phyloP scores from a whole-genome alignment of 2,113 vertebrate species.

The Lipophrys pholis region DNA sequence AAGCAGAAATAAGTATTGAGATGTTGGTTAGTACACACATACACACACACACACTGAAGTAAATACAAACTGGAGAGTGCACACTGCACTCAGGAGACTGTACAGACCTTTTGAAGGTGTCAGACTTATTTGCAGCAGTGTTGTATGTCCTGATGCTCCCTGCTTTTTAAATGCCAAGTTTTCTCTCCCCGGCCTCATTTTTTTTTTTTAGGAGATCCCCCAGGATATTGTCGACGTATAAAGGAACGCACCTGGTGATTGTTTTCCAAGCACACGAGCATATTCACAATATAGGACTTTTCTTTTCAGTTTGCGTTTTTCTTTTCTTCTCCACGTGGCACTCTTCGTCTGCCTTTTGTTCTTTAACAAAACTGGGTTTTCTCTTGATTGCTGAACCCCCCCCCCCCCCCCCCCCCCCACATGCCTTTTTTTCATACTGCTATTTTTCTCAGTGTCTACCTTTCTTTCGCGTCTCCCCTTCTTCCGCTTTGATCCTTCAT shows the following conservation, averaged over 20 bases:
- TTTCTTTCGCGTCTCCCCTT: slow-evolving; percentile 8
- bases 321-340: neutral
- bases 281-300: slow-evolving; percentile 7
- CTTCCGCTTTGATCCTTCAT: slow-evolving; percentile 25
- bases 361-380: slow-evolving; percentile 32
- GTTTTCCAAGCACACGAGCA: slow-evolving; percentile 21
- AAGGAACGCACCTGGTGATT: slow-evolving; percentile 38
- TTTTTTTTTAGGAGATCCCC: slow-evolving; percentile 32
- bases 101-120: slow-evolving; percentile 52
- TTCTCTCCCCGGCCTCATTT: slow-evolving; percentile 25
- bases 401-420: slow-evolving; percentile 25
- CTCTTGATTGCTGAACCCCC: slow-evolving; percentile 19
- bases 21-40: slow-evolving; percentile 6
- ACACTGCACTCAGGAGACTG: slow-evolving; percentile 36
- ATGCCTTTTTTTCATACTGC: neutral
- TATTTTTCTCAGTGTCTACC: slow-evolving; percentile 3
- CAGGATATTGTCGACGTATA: slow-evolving; percentile 25
- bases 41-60: slow-evolving; percentile 19
- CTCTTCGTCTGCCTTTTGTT: slow-evolving; percentile 37
- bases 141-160: slow-evolving; percentile 18
- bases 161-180: slow-evolving; percentile 59
- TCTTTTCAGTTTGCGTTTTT: slow-evolving; percentile 4
- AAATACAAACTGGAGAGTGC: slow-evolving; percentile 21
- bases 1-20: slow-evolving; percentile 12
- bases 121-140: slow-evolving; percentile 44